phyloP scores from a whole-genome alignment of 2,797 vertebrate species.

The Centroberyx gerrardi region DNA sequence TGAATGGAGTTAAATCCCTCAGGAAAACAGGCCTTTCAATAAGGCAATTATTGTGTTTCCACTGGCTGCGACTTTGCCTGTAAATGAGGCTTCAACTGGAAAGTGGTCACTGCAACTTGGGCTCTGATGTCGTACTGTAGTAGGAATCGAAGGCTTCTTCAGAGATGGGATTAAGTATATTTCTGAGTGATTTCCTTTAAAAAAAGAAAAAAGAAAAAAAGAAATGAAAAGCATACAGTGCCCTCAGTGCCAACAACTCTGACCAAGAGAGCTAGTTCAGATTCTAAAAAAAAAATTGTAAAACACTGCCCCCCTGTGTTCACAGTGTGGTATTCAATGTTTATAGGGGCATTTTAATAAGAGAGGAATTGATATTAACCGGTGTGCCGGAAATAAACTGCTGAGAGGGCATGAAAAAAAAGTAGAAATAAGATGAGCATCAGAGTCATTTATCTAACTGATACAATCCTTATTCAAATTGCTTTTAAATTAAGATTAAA shows the following conservation, averaged over 20 bases:
- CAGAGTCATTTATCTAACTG: slow-evolving; percentile 26
- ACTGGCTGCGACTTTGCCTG: slow-evolving; percentile 52
- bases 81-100: slow-evolving; percentile 50
- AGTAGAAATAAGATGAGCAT: slow-evolving; percentile 15
- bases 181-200: slow-evolving; percentile 53
- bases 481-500: slow-evolving; percentile 20
- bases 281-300: slow-evolving; percentile 52
- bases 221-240: slow-evolving; percentile 21
- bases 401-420: slow-evolving; percentile 28
- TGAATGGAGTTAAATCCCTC: slow-evolving; percentile 63
- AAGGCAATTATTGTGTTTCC: slow-evolving; percentile 35
- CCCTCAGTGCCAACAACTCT: slow-evolving; percentile 33
- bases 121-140: slow-evolving; percentile 50
- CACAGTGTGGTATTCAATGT: slow-evolving; percentile 27
- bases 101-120: slow-evolving; percentile 49
- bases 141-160: slow-evolving; percentile 50
- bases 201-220: slow-evolving; percentile 25
- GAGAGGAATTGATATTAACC: not conserved
- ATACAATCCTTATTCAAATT: slow-evolving; percentile 22
- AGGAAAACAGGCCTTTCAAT: slow-evolving; percentile 51
- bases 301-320: slow-evolving; percentile 82
- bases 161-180: slow-evolving; percentile 64
- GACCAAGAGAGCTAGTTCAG: slow-evolving; percentile 27
- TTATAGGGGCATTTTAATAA: not conserved
- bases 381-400: not conserved